Percentiles rank a stretch among this genome's conserved stretches.
Evolutionary conservation across 2,113 vertebrate genomes (phyloP).

Genomic region (Dipodomys ordii): DNA sequence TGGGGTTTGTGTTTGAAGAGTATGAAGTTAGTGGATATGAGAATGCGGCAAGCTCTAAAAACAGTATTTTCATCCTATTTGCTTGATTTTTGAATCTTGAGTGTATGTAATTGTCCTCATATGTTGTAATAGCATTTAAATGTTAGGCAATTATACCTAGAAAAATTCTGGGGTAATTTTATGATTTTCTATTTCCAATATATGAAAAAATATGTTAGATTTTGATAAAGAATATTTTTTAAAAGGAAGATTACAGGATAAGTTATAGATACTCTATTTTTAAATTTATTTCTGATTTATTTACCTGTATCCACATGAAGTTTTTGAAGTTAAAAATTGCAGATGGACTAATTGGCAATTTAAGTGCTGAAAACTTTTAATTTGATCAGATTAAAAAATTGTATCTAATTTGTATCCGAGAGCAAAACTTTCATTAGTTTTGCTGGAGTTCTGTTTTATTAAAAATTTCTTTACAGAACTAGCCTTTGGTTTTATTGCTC

Average conservation of each 20-base stretch:
- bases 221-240: not conserved
- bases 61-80: not conserved
- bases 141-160: not conserved
- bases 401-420: too few relatives aligned
- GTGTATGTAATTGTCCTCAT: not conserved
- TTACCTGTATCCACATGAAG: not conserved
- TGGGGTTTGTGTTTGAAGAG: not conserved
- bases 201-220: not conserved
- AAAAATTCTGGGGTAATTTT: not conserved
- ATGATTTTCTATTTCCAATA: not conserved
- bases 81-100: slow-evolving; percentile 2
- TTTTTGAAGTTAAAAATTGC: slow-evolving; percentile 8
- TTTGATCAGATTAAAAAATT: not conserved
- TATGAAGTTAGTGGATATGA: not conserved
- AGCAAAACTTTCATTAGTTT: not conserved
- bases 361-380: not conserved
- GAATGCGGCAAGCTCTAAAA: not conserved
- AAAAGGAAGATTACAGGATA: not conserved
- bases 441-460: not conserved
- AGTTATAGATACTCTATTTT: not conserved
- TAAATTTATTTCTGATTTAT: not conserved
- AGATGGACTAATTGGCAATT: not conserved
- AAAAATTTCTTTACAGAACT: not conserved
- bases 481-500: slow-evolving; percentile 23
- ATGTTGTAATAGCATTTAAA: not conserved